These are phyloP conservation scores for Ailuropoda melanoleuca DNA, from an alignment of 2,113 vertebrate genomes.

Conservation along the genomic window DNA sequence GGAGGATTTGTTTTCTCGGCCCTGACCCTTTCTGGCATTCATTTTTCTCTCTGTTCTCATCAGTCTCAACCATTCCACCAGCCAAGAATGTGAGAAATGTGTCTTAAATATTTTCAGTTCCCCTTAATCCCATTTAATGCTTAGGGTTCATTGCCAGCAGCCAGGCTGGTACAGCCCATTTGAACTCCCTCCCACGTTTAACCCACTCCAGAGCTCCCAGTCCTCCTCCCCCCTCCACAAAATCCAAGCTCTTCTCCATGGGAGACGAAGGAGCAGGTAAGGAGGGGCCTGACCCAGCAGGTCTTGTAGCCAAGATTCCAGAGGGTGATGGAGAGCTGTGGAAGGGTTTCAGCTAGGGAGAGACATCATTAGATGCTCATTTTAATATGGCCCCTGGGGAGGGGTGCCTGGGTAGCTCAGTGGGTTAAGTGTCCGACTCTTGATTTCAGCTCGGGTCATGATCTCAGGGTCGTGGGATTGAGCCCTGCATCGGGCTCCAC, in stretches of 20 bases:
- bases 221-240: neutral
- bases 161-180: neutral
- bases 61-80: neutral
- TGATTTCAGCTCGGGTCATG: neutral
- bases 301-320: neutral
- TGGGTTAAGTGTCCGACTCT: neutral
- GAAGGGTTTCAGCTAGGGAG: neutral
- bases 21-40: neutral
- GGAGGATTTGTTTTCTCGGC: neutral
- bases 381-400: neutral
- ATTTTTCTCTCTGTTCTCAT: neutral
- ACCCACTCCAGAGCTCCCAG: neutral
- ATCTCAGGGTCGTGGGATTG: neutral
- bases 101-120: neutral
- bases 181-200: neutral
- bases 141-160: neutral
- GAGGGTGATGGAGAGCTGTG: neutral
- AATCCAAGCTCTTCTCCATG: neutral
- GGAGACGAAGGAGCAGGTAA: neutral
- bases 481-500: neutral
- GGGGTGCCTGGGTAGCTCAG: neutral
- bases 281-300: neutral
- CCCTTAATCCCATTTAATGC: neutral
- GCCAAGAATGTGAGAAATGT: conserved; percentile 51
- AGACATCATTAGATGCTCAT: neutral